Evolutionary conservation across 2,888 invertebrate genomes (phyloP), one percentile per base, ranked within the genome.

Genomic region (Microctonus aethiopoides): DNA sequence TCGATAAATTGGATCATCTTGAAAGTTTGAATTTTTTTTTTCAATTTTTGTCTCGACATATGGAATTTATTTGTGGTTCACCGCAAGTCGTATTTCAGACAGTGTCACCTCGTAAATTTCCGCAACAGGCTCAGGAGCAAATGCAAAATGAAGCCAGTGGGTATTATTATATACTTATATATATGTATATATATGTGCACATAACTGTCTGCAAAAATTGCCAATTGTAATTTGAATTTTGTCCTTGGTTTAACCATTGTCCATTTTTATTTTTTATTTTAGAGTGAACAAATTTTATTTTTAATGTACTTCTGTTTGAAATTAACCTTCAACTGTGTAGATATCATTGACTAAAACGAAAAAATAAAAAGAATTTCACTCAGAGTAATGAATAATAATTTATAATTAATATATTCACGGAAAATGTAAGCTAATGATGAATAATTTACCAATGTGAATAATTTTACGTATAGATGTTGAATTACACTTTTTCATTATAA

Each of bases 21-120:
- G 39, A 39, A 39, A n/a, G n/a, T n/a, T n/a, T n/a, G n/a, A n/a
- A n/a, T 26, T 52, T 51, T 63, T 52, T 51, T 63, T 46, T 51
- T 32, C 20, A 20, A 63, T 20, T 63, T 62, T 46, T 41, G 22
- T 46, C 32, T 52, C 26, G 63, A 32, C 13, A 52, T 52, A 20
- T 32, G 51, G 52, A 63, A 63, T 63, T 63, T 51, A 20, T 63
- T 52, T 63, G 51, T 51, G 63, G 63, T 32, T 63, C 34, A 54
- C 56, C 39, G 39, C 56, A 65, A 36, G 56, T 65, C 56, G 56
- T 65, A 65, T 65, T 65, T 65, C 56, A 65, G 65, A 24, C 54
- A n/a, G 36, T 36, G 36, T 39, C 65, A 56, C 39, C 56, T 65
- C 56, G 39, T 65, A 65, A 56, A 56, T 65, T 65, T 65, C 46